Percentiles rank a stretch among this genome's conserved stretches.
These are phyloP conservation scores for Sebastes steindachneri DNA, from an alignment of 2,797 vertebrate genomes.

Conservation along the genomic window DNA sequence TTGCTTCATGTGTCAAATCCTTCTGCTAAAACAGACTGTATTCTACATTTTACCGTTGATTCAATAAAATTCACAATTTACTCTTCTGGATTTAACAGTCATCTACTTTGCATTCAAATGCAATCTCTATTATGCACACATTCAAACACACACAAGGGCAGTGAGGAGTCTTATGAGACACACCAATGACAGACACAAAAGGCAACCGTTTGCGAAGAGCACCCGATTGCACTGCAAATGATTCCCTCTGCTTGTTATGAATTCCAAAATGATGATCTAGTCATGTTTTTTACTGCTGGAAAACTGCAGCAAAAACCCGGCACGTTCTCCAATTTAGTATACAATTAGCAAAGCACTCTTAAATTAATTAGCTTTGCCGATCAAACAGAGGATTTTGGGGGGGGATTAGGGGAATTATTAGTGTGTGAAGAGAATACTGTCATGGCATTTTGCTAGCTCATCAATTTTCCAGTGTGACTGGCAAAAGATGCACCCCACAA, in stretches of 20 bases:
- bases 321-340: slow-evolving; percentile 11
- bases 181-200: slow-evolving; percentile 47
- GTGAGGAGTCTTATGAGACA: slow-evolving; percentile 27
- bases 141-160: slow-evolving; percentile 17
- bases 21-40: not conserved
- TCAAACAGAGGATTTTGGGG: slow-evolving; percentile 47
- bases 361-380: slow-evolving; percentile 52
- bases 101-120: slow-evolving; percentile 15
- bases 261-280: slow-evolving; percentile 20
- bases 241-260: slow-evolving; percentile 32
- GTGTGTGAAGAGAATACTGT: slow-evolving; percentile 25
- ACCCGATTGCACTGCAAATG: slow-evolving; percentile 50
- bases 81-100: not conserved
- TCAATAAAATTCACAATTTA: not conserved
- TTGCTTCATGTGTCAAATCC: not conserved
- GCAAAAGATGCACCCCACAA: slow-evolving; percentile 7
- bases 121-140: slow-evolving; percentile 7
- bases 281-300: not conserved
- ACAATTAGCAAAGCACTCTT: slow-evolving; percentile 34
- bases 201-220: slow-evolving; percentile 34
- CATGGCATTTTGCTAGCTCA: slow-evolving; percentile 29
- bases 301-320: slow-evolving; percentile 24
- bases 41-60: not conserved
- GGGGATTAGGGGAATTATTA: slow-evolving; percentile 55
- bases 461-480: slow-evolving; percentile 15